Evolutionary conservation across 1,140 invertebrate species (phyloP).

Genomic region (Thaumatotibia leucotreta): DNA sequence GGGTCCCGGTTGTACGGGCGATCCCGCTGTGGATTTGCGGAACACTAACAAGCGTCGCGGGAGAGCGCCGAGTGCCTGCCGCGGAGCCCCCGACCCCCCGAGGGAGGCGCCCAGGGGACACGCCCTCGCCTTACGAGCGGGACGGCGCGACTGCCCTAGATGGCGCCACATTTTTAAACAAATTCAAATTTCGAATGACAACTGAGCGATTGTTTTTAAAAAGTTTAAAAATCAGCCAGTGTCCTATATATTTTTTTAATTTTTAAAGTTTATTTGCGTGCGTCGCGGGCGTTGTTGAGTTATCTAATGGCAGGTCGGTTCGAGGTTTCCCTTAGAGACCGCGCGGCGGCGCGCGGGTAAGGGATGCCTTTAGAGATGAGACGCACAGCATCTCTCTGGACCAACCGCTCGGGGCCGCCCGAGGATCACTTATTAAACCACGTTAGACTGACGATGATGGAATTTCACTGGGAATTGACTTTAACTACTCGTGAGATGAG

Average conservation of each 20-base stretch:
- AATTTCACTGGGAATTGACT: conserved; percentile 75
- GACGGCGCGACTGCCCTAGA: conserved; percentile 53
- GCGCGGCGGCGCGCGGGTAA: conserved; percentile 43
- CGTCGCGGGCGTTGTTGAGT: conserved; percentile 20
- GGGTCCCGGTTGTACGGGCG: conserved; percentile 68
- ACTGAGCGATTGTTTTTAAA: not conserved
- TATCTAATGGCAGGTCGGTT: conserved; percentile 40
- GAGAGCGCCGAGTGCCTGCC: conserved; percentile 68
- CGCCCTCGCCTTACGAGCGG: conserved; percentile 69
- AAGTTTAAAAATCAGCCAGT: conserved; percentile 15
- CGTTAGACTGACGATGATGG: conserved; percentile 74
- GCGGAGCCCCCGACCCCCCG: conserved; percentile 69
- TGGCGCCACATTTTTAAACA: conserved; percentile 54
- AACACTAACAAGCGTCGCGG: conserved; percentile 74
- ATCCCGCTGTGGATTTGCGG: conserved; percentile 73
- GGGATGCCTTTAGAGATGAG: conserved; percentile 56
- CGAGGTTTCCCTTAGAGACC: conserved; percentile 62
- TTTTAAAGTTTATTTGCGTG: conserved; percentile 25
- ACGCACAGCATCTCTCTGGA: conserved; percentile 62
- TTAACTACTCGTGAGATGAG: conserved; percentile 63
- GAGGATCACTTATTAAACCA: conserved; percentile 70
- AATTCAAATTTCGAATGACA: conserved; percentile 27
- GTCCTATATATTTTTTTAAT: conserved; percentile 12
- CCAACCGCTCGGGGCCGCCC: conserved; percentile 60
- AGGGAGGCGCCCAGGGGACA: conserved; percentile 69